phyloP scores from a whole-genome alignment of 2,113 vertebrate genomes.

The Epinephelus cyanopodus region DNA sequence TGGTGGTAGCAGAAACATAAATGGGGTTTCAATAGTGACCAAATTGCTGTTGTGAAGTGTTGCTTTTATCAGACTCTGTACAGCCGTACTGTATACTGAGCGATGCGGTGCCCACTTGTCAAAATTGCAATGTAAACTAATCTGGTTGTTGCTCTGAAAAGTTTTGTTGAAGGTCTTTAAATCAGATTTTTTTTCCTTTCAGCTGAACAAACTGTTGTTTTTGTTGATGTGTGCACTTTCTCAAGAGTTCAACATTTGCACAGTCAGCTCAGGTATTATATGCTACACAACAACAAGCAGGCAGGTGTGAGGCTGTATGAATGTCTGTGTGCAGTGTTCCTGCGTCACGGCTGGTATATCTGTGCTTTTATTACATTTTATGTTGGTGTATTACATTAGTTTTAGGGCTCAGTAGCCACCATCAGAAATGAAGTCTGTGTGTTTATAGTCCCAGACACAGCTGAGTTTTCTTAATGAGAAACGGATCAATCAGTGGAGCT shows the following conservation, averaged over 20 bases:
- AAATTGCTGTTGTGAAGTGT: not conserved
- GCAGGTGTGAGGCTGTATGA: not conserved
- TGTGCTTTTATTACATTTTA: not conserved
- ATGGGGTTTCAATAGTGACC: not conserved
- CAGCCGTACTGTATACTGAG: not conserved
- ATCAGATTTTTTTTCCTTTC: not conserved
- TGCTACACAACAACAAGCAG: not conserved
- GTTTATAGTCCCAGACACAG: conserved; percentile 31
- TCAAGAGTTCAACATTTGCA: not conserved
- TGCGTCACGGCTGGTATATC: not conserved
- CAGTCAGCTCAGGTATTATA: not conserved
- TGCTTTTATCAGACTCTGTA: not conserved
- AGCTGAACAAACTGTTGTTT: not conserved
- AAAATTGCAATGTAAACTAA: conserved; percentile 7
- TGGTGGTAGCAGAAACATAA: conserved; percentile 5
- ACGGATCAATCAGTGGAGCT: conserved; percentile 62
- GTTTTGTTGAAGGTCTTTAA: conserved; percentile 6
- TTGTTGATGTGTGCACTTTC: not conserved
- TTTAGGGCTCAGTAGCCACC: not conserved
- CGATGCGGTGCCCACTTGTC: not conserved
- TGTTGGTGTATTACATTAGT: not conserved
- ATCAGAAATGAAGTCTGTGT: not conserved
- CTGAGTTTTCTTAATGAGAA: conserved; percentile 52
- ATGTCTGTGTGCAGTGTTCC: not conserved
- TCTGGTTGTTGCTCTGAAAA: not conserved